Evolutionary conservation across 2,888 invertebrate genomes (phyloP), one percentile per base, ranked within the genome.

Genomic region (Phoronis australis): DNA sequence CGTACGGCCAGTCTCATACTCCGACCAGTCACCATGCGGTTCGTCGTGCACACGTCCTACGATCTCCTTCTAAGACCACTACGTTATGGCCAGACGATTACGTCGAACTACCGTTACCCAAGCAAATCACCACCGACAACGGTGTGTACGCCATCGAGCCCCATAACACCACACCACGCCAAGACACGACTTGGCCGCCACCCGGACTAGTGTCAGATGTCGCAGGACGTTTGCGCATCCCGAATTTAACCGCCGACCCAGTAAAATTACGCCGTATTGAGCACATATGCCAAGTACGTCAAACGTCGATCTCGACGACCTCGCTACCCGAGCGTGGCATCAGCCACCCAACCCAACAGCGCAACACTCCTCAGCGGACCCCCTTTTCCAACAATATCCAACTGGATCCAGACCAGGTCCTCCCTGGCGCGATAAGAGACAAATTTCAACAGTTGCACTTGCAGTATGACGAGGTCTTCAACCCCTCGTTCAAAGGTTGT

Each of bases 401-500:
- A 2, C n/a, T 38, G 12, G 5, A 18, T 12, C 24, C 2, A 9
- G 18, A 12, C 12, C n/a, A 24, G n/a, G 25, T 6, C 4, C 4
- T 18, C 15, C 45, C 45, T 22, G 18, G 15, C 6, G 9, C 15
- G n/a, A 20, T 48, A 18, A 20, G 22, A 3, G 15, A n/a, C 4
- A 23, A 50, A 24, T 45, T 22, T 15, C 9, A 15, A 15, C 31
- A 31, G 26, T 20, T 15, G 27, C 37, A 31, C 25, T 23, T 23
- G 45, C 42, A 25, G n/a, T 47, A 22, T 45, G 24, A 43, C 37
- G 23, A 27, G 20, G 48, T 45, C 6, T 52, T 54, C 44, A 25
- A 54, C 21, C 47, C 47, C 31, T 4, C 18, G 12, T 48, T 40
- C 35, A 35, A 35, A 26, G 44, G 48, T 15, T 54, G 48, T 22